Base-by-base conservation (phyloP, 2,888 invertebrate genomes). In the Chrysopilus asiliformis region DNA sequence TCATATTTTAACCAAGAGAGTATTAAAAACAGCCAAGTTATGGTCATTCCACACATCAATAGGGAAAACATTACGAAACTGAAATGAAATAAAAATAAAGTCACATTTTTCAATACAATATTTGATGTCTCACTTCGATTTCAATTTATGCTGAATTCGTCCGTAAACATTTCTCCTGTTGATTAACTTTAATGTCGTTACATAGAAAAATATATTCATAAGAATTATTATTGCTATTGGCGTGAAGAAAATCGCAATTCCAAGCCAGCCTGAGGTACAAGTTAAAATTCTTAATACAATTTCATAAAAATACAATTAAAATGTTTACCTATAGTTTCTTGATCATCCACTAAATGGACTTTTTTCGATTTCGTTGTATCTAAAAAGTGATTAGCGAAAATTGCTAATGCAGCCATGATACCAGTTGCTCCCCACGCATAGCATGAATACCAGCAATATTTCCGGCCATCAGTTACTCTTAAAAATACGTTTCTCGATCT, bases 391-490 rank as follows among this genome's bases (percentile, higher is more conserved):
- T 87, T 86, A 0, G 85, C 80, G 56, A 83, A 81, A 31, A 86
- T 68, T 1, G 85, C 85, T 51, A 85, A 66, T 1, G 68, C 69
- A 0, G 82, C 75, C 71, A 86, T 76, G 14, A 74, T 53, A 1
- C 72, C 55, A 0, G 85, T 85, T 45, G 74, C 72, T 4, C 74
- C 71, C 84, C 86, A 86, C 1, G 81, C 82, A 48, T 82, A 86
- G 26, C 70, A 69, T 0, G 86, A 85, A 55, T 87, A 87, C 53
- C 85, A 86, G 53, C 85, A 86, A 56, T 86, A 87, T 62, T 86
- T 86, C 41, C 78, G 72, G 0, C 83, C 82, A 59, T 87, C 86
- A 1, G 86, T 86, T 38, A 85, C 82, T 38, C 86, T 68, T 4
- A 87, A 61, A 51, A 85, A 87, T 4, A 87, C 84, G 57, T 86